These are phyloP conservation scores for Mesembrinibis cayennensis DNA, from an alignment of 2,113 vertebrate species.

Conservation along the genomic window DNA sequence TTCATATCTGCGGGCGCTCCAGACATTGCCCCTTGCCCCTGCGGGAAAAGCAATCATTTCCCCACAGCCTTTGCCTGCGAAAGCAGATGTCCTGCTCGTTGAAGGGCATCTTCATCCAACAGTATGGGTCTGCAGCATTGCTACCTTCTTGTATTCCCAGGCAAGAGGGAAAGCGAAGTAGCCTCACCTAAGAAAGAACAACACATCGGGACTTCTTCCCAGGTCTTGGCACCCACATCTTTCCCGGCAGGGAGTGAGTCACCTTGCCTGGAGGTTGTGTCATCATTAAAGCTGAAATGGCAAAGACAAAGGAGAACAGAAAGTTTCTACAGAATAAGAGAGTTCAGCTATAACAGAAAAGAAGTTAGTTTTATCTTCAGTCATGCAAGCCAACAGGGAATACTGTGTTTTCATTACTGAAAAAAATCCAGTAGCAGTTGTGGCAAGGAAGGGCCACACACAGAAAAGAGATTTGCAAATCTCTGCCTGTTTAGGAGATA, in stretches of 20 bases:
- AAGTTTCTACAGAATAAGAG: not conserved
- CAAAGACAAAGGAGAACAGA: not conserved
- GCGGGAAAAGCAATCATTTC: not conserved
- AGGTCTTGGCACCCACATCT: too few species aligned
- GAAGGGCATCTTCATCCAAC: not conserved
- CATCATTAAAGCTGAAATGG: accelerated
- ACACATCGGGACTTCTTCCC: accelerated
- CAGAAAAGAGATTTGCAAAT: not conserved
- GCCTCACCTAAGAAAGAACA: too few species aligned
- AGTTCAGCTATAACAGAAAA: not conserved
- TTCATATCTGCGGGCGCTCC: accelerated
- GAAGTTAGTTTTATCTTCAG: not conserved
- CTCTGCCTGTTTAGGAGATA: not conserved
- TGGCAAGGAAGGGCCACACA: not conserved
- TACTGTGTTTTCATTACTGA: not conserved
- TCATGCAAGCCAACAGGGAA: not conserved
- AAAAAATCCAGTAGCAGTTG: not conserved
- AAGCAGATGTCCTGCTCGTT: not conserved
- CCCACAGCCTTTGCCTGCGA: too few species aligned
- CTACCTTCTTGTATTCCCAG: too few species aligned
- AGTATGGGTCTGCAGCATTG: accelerated
- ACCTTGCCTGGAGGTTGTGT: not conserved
- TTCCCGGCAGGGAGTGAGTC: too few species aligned
- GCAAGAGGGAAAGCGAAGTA: not conserved
- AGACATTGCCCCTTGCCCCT: not conserved